Evolutionary conservation across 2,888 invertebrate genomes (phyloP).

Genomic region (Apoda limacodes): DNA sequence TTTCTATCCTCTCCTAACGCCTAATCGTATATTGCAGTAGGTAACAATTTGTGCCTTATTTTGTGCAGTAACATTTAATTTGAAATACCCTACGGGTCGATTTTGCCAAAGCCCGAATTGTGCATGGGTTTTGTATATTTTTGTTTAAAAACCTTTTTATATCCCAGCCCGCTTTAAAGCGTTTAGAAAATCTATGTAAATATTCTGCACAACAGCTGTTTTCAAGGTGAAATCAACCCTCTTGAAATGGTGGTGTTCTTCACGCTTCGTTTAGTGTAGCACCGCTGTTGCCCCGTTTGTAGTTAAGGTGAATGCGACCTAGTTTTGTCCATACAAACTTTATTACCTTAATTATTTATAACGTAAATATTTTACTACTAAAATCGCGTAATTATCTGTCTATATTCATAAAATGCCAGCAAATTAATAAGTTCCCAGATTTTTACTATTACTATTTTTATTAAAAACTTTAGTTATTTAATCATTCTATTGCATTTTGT

Average conservation of each 20-base stretch:
- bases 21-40: constrained; percentile 38
- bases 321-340: too few species aligned
- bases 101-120: constrained; percentile 45
- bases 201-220: constrained; percentile 37
- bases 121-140: constrained; percentile 54
- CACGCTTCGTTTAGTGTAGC: constrained; percentile 26
- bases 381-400: too few species aligned
- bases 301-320: constrained; percentile 12
- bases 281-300: constrained; percentile 10
- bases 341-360: too few species aligned
- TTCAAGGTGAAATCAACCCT: constrained; percentile 62
- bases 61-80: constrained; percentile 30
- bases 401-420: too few species aligned
- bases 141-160: constrained; percentile 24
- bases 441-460: too few species aligned
- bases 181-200: too few species aligned
- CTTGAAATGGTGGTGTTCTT: constrained; percentile 61
- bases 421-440: too few species aligned
- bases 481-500: too few species aligned
- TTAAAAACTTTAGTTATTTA: constrained; percentile 16
- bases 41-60: constrained; percentile 28
- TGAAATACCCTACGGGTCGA: constrained; percentile 36
- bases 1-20: constrained; percentile 22
- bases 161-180: too few species aligned
- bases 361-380: too few species aligned